Evolutionary conservation across 1,140 invertebrate species (phyloP).

Genomic region (Microplitis mediator): DNA sequence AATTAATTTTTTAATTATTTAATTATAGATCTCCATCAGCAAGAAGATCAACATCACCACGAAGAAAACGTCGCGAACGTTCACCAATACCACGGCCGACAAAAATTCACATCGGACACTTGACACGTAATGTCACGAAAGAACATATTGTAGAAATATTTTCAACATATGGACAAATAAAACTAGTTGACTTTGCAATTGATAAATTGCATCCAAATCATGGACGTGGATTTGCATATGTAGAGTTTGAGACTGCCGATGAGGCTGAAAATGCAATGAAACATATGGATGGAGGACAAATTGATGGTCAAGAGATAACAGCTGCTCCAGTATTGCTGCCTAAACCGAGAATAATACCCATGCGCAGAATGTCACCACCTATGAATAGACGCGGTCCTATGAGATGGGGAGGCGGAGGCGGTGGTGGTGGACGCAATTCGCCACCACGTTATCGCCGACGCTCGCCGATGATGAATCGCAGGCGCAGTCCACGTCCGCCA

Average conservation of each 20-base stretch:
- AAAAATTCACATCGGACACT: constrained; percentile 90
- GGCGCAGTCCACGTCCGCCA: constrained; percentile 68
- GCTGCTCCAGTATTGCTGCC: constrained; percentile 87
- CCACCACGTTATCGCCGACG: constrained; percentile 67
- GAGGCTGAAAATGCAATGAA: constrained; percentile 98
- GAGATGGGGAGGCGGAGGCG: constrained; percentile 53
- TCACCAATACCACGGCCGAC: constrained; percentile 85
- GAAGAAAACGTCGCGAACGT: constrained; percentile 72
- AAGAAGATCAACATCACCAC: constrained; percentile 63
- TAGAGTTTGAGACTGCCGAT: constrained; percentile 91
- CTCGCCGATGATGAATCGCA: constrained; percentile 69
- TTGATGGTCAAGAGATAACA: constrained; percentile 93
- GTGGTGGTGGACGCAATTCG: constrained; percentile 50
- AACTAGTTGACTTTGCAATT: constrained; percentile 85
- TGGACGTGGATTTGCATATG: constrained; percentile 89
- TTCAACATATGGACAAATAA: constrained; percentile 87
- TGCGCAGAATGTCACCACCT: constrained; percentile 69
- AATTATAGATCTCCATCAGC: constrained; percentile 63
- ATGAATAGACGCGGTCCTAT: constrained; percentile 66
- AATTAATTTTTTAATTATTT: constrained; percentile 12
- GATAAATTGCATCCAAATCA: constrained; percentile 87
- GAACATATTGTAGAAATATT: constrained; percentile 97
- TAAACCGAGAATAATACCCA: constrained; percentile 70
- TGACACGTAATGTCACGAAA: constrained; percentile 91
- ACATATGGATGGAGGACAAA: constrained; percentile 97